Conservation (phyloP, 2,113 vertebrate species). For the Pagrus major region DNA sequence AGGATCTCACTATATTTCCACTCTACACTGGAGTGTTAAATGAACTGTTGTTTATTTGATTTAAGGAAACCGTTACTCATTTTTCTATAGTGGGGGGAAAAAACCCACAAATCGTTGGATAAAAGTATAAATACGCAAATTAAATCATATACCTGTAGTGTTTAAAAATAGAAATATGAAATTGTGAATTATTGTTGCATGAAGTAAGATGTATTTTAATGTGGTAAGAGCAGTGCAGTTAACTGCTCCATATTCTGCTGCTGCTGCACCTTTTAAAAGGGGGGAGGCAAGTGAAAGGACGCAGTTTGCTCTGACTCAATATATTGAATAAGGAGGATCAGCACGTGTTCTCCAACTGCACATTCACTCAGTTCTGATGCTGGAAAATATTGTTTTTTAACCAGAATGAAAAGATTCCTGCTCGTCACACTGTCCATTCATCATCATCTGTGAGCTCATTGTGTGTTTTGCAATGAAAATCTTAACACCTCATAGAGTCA, state of each 20-base stretch:
- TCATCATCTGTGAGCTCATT: not conserved
- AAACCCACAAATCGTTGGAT: not conserved
- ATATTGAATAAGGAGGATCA: slow-evolving; percentile 18
- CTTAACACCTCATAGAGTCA: not conserved
- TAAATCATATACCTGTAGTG: not conserved
- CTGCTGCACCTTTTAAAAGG: not conserved
- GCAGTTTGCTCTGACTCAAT: slow-evolving; percentile 22
- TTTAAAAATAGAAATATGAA: not conserved
- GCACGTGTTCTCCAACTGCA: not conserved
- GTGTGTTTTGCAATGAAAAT: not conserved
- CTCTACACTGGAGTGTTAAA: not conserved
- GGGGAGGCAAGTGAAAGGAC: not conserved
- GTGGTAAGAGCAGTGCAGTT: slow-evolving; percentile 5
- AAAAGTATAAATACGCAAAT: not conserved
- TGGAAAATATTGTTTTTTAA: not conserved
- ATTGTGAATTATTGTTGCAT: slow-evolving; percentile 1
- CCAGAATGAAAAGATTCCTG: not conserved
- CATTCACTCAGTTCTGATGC: not conserved
- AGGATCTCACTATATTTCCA: not conserved
- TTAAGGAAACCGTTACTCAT: not conserved
- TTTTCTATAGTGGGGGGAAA: not conserved
- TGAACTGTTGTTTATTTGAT: not conserved
- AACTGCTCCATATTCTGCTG: slow-evolving; percentile 18
- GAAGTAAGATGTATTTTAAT: slow-evolving; percentile 7
- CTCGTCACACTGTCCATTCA: not conserved